A percentile compares a stretch with the other conserved stretches of the same genome.
phyloP scores from a whole-genome alignment of 2,113 vertebrate species.

The Cynocephalus volans region DNA sequence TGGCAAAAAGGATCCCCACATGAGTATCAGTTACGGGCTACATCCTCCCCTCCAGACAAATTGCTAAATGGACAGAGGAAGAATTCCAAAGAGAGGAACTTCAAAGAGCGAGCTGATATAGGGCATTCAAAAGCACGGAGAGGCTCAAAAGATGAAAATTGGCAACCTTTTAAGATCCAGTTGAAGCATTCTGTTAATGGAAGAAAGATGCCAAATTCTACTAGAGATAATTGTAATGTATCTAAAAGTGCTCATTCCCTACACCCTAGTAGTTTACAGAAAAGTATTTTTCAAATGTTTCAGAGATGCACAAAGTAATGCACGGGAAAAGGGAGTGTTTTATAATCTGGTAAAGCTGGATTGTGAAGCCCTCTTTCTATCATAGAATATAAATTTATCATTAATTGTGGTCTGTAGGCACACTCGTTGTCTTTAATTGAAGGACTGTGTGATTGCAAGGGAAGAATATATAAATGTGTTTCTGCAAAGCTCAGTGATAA shows the following conservation, averaged over 20 bases:
- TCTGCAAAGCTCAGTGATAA: not conserved
- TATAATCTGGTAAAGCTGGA: slow-evolving; percentile 46
- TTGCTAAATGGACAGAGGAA: slow-evolving; percentile 67
- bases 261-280: slow-evolving; percentile 87
- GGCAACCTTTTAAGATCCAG: slow-evolving; percentile 78
- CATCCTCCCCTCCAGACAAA: slow-evolving; percentile 23
- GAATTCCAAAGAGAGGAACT: slow-evolving; percentile 56
- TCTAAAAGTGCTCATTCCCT: slow-evolving; percentile 79
- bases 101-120: not conserved
- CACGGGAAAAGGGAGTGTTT: not conserved
- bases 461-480: not conserved
- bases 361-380: not conserved
- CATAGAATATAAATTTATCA: not conserved
- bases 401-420: not conserved
- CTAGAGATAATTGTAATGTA: slow-evolving; percentile 79
- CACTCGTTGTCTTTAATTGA: not conserved
- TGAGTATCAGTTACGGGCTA: slow-evolving; percentile 91
- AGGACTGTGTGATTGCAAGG: not conserved
- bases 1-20: slow-evolving; percentile 93
- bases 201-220: slow-evolving; percentile 84
- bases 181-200: slow-evolving; percentile 74
- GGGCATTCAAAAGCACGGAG: slow-evolving; percentile 72
- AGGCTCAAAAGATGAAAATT: slow-evolving; percentile 85
- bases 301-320: slow-evolving; percentile 85
- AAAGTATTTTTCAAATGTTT: slow-evolving; percentile 91